These are phyloP conservation scores for Chromoteleia sp. DNA, from an alignment of 2,888 invertebrate species.

Conservation along the genomic window DNA sequence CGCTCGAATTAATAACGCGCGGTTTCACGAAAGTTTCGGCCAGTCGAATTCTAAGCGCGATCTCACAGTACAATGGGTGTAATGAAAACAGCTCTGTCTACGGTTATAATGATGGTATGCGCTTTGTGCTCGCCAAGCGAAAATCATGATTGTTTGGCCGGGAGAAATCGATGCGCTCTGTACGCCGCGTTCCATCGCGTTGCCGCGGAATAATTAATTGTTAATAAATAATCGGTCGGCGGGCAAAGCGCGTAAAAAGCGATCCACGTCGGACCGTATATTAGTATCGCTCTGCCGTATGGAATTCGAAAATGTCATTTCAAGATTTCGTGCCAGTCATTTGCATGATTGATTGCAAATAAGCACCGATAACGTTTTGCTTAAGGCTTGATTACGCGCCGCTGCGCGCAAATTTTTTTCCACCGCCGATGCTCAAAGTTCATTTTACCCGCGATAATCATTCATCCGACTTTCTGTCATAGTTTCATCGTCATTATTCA, in stretches of 20 bases:
- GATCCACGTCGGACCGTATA: constrained; percentile 70
- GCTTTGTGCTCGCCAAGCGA: constrained; percentile 30
- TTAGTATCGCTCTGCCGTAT: constrained; percentile 81
- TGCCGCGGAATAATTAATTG: constrained; percentile 63
- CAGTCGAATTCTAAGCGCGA: constrained; percentile 39
- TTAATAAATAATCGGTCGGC: constrained; percentile 62
- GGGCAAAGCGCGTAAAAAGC: constrained; percentile 53
- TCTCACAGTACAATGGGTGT: constrained; percentile 27
- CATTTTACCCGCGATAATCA: constrained; percentile 45
- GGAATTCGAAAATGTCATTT: constrained; percentile 78
- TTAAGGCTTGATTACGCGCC: constrained; percentile 48
- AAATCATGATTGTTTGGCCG: constrained; percentile 54
- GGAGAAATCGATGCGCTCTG: constrained; percentile 54
- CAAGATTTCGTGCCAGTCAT: constrained; percentile 80
- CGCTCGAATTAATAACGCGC: constrained; percentile 35
- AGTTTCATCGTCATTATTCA: constrained; percentile 37
- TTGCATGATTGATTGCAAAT: constrained; percentile 82
- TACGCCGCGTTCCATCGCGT: constrained; percentile 23
- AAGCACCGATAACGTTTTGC: constrained; percentile 62
- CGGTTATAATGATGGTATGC: constrained; percentile 49
- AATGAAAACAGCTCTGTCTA: constrained; percentile 48
- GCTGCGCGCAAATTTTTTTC: constrained; percentile 25
- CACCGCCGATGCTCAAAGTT: constrained; percentile 24
- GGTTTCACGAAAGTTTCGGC: constrained; percentile 41
- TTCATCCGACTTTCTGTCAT: constrained; percentile 37